Evolutionary conservation across 1,140 invertebrate species (phyloP).

Genomic region (Agrypnia vestita): DNA sequence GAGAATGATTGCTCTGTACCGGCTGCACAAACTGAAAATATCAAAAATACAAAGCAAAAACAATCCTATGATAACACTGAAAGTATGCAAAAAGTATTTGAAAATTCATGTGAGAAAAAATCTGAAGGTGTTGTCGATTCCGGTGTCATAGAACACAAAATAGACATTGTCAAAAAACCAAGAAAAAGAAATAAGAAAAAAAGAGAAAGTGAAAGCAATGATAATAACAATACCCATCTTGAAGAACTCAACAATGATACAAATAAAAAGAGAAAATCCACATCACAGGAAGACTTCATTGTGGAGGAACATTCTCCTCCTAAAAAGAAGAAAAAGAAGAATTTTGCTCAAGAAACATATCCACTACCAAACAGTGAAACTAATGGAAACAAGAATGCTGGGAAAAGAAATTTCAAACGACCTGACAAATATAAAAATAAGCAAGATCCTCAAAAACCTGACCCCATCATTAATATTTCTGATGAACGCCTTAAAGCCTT

Average conservation of each 20-base stretch:
- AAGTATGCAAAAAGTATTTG: constrained; percentile 8
- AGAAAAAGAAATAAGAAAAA: constrained; percentile 61
- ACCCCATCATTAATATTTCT: constrained; percentile 73
- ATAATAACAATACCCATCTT: constrained; percentile 63
- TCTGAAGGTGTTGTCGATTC: constrained; percentile 56
- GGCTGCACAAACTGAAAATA: background rate
- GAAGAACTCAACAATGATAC: constrained; percentile 29
- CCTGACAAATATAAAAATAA: constrained; percentile 11
- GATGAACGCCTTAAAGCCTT: constrained; percentile 89
- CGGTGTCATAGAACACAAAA: constrained; percentile 59
- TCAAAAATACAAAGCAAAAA: background rate
- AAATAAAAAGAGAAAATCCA: constrained; percentile 24
- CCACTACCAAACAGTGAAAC: background rate
- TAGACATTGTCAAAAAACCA: constrained; percentile 62
- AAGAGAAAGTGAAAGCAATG: constrained; percentile 60
- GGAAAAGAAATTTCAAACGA: constrained; percentile 45
- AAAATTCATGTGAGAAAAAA: constrained; percentile 55
- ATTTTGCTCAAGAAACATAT: constrained; percentile 45
- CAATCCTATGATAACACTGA: background rate
- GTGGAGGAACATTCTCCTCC: constrained; percentile 15
- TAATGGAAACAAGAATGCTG: constrained; percentile 37
- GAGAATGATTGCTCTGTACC: constrained; percentile 26
- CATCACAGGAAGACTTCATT: background rate
- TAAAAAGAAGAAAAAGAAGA: constrained; percentile 62
- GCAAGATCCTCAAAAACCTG: constrained; percentile 55